Evolutionary conservation across 2,888 invertebrate genomes (phyloP), one percentile per base, ranked within the genome.

Genomic region (Dendrolimus pini): DNA sequence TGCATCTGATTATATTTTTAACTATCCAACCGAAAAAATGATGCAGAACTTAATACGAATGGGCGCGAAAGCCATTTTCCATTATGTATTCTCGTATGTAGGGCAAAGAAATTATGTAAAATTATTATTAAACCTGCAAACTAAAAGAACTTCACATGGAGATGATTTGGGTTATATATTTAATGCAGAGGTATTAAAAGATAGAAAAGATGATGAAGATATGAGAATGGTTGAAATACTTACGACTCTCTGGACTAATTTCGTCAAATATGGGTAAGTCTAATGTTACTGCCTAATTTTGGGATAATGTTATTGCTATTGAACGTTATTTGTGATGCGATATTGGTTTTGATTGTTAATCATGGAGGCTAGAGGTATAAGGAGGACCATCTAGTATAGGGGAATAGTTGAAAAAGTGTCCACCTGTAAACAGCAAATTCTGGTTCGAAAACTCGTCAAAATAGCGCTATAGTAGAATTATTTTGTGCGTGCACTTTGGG

Each of bases 141-240:
- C 42, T 0, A 62, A 59, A 0, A 74, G 74, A 0, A 76, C 76
- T 0, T 55, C 65, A 0, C 80, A 80, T 58, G 68, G 68, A 3
- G 77, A 78, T 59, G 78, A 81, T 8, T 41, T 77, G 3, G 77
- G 77, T 0, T 82, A 81, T 60, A 42, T 82, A 2, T 81, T 80
- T 52, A 62, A 61, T 18, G 53, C 56, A 9, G 41, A 55, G 2
- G n/a, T 55, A 12, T 56, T 64, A 7, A 41, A 9, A 10, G 41
- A 47, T 1, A 47, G 56, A 3, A 54, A 54, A 1, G 58, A 54
- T 9, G 55, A 41, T 10, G 60, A 60, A 52, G 67, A 67, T 52
- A 47, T 41, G 41, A 13, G 10, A 1, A 42, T 65, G 1, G 58
- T 67, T 9, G 58, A 65, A 10, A 54, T 10, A n/a, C 59, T 66